Evolutionary conservation across 2,888 invertebrate genomes (phyloP).

Genomic region (Lasioglossum malachurum): DNA sequence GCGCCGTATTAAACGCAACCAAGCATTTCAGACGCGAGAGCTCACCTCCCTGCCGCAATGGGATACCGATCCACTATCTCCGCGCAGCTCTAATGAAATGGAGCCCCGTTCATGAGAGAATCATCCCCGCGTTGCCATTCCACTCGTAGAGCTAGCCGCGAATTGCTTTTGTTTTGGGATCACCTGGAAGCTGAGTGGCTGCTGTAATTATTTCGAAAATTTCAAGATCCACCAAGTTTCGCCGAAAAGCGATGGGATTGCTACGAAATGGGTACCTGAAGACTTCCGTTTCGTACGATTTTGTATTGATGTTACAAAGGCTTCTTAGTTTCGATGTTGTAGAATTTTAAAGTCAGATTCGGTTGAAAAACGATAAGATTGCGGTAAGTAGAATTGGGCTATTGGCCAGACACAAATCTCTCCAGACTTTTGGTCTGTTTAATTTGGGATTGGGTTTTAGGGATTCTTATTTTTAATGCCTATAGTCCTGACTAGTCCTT

Average conservation of each 20-base stretch:
- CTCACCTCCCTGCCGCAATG: background rate
- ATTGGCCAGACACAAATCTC: background rate
- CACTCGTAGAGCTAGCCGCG: background rate
- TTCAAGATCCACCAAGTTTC: background rate
- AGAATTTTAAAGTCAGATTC: background rate
- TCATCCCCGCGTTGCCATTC: background rate
- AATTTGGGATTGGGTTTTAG: background rate
- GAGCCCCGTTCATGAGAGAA: background rate
- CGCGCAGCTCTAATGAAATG: background rate
- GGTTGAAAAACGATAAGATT: background rate
- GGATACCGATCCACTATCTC: background rate
- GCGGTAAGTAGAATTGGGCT: background rate
- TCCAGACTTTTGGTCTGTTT: background rate
- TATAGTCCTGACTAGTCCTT: background rate
- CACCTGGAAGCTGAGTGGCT: background rate
- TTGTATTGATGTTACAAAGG: background rate
- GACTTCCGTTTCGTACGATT: background rate
- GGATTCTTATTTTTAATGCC: background rate
- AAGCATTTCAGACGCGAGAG: background rate
- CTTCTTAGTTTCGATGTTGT: background rate
- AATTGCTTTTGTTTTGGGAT: background rate
- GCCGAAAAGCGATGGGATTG: background rate
- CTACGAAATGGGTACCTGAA: background rate
- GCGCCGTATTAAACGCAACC: conserved; percentile 10
- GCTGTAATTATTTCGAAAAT: background rate